Evolutionary conservation across 2,888 invertebrate species (phyloP).

Genomic region (Andrena minutula): DNA sequence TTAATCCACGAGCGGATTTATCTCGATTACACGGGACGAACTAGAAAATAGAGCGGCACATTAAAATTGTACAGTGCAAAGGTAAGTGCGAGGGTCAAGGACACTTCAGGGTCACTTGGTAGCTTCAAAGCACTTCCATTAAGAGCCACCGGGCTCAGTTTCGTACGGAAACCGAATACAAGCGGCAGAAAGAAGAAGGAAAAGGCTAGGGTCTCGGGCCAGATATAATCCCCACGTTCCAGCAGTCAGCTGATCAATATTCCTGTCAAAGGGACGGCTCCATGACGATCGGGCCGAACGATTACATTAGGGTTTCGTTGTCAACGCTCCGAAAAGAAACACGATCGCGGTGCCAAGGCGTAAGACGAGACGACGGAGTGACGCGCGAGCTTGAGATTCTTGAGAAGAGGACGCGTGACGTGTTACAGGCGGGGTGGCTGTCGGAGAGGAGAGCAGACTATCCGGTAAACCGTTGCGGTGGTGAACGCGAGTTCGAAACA

Average conservation of each 20-base stretch:
- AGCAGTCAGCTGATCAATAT: slow-evolving; percentile 43
- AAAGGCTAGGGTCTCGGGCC: background rate
- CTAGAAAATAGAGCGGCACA: too few relatives aligned
- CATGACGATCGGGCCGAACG: slow-evolving; percentile 45
- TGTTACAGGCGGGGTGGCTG: slow-evolving; percentile 36
- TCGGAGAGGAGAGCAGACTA: slow-evolving; percentile 57
- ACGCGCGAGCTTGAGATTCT: slow-evolving; percentile 13
- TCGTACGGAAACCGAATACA: background rate
- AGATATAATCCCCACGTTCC: slow-evolving; percentile 35
- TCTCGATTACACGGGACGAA: too few relatives aligned
- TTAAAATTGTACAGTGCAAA: background rate
- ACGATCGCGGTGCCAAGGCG: slow-evolving; percentile 48
- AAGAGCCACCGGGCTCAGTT: background rate
- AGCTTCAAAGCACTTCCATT: background rate
- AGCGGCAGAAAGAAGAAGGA: background rate
- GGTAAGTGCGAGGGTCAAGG: background rate
- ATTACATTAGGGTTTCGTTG: slow-evolving; percentile 58
- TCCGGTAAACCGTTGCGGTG: slow-evolving; percentile 66
- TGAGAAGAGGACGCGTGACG: slow-evolving; percentile 21
- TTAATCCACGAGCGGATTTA: too few relatives aligned
- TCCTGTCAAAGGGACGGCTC: slow-evolving; percentile 49
- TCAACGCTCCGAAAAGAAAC: slow-evolving; percentile 43
- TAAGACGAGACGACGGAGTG: slow-evolving; percentile 52
- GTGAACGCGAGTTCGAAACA: slow-evolving; percentile 38
- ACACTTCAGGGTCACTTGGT: background rate